These are phyloP conservation scores for Omphaloscelis lunosa DNA, from an alignment of 2,888 invertebrate species.

Conservation along the genomic window DNA sequence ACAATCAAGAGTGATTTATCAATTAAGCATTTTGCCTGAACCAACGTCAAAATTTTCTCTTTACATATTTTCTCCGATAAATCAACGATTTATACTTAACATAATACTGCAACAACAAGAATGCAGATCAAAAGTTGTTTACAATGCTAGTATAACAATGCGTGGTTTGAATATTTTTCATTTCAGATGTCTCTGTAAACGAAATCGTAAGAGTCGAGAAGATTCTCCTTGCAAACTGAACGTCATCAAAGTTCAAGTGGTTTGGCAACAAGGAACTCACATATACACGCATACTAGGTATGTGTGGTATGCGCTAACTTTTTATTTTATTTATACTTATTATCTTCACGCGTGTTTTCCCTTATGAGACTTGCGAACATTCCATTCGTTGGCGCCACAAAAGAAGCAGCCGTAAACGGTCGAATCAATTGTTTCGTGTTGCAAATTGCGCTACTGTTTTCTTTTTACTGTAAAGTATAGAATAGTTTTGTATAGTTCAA, in stretches of 20 bases:
- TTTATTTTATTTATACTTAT: constrained; percentile 53
- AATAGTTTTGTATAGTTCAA: background rate
- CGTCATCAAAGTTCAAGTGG: constrained; percentile 35
- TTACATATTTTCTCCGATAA: constrained; percentile 5
- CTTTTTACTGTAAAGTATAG: constrained; percentile 1
- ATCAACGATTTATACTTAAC: background rate
- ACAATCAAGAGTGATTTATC: background rate
- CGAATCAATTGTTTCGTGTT: constrained; percentile 28
- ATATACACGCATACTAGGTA: constrained; percentile 18
- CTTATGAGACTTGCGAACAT: constrained; percentile 37
- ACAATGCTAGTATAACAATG: constrained; percentile 35
- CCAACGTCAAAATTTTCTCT: background rate
- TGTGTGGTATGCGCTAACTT: constrained; percentile 47
- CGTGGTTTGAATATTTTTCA: constrained; percentile 46
- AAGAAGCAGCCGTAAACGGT: constrained; percentile 17
- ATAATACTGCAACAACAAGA: constrained; percentile 22
- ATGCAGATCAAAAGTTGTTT: constrained; percentile 38
- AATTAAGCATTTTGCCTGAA: background rate
- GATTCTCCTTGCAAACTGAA: constrained; percentile 36
- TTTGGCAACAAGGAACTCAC: constrained; percentile 55
- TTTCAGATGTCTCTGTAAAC: constrained; percentile 40
- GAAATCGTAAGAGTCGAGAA: constrained; percentile 52
- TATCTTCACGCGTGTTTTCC: constrained; percentile 48
- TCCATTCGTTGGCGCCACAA: constrained; percentile 42
- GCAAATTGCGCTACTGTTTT: constrained; percentile 10